A percentile compares a stretch with the other conserved stretches of the same genome.
These are phyloP conservation scores for Catostylus mosaicus DNA, from an alignment of 30 jellyfish, hydroid and myxozoan species.

Conservation along the genomic window DNA sequence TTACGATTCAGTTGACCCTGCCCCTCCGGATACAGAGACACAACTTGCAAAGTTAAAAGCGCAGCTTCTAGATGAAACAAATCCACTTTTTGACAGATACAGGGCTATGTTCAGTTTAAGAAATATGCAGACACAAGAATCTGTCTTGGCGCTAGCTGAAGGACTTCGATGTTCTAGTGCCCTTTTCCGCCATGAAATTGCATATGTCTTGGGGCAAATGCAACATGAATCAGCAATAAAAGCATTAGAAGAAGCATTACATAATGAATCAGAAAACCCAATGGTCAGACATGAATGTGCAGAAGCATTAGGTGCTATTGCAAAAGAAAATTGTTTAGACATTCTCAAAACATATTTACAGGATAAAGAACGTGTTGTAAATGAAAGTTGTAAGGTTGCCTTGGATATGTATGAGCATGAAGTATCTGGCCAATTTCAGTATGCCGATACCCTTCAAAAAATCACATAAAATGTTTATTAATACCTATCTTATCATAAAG, in stretches of 20 bases:
- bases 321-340: slow-evolving; percentile 78
- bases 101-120: slow-evolving; percentile 96
- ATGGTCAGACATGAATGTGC: slow-evolving; percentile 99
- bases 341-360: slow-evolving; percentile 33
- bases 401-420: slow-evolving; percentile 94
- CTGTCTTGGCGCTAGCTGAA: slow-evolving; percentile 76
- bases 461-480: background rate
- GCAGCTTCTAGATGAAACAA: slow-evolving; percentile 68
- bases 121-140: slow-evolving; percentile 65
- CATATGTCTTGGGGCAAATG: slow-evolving; percentile 98
- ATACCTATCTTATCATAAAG: background rate
- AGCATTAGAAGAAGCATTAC: slow-evolving; percentile 60
- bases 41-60: slow-evolving; percentile 35
- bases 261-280: slow-evolving; percentile 69
- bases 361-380: slow-evolving; percentile 82
- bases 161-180: slow-evolving; percentile 93
- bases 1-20: slow-evolving; percentile 94
- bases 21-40: slow-evolving; percentile 83
- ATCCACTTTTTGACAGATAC: slow-evolving; percentile 85
- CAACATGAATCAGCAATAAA: slow-evolving; percentile 78
- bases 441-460: slow-evolving; percentile 77
- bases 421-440: slow-evolving; percentile 87
- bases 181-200: slow-evolving; percentile 93
- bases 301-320: slow-evolving; percentile 96
- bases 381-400: slow-evolving; percentile 96